These are phyloP conservation scores for Andricus curvator DNA, from an alignment of 2,888 invertebrate genomes.

Conservation along the genomic window DNA sequence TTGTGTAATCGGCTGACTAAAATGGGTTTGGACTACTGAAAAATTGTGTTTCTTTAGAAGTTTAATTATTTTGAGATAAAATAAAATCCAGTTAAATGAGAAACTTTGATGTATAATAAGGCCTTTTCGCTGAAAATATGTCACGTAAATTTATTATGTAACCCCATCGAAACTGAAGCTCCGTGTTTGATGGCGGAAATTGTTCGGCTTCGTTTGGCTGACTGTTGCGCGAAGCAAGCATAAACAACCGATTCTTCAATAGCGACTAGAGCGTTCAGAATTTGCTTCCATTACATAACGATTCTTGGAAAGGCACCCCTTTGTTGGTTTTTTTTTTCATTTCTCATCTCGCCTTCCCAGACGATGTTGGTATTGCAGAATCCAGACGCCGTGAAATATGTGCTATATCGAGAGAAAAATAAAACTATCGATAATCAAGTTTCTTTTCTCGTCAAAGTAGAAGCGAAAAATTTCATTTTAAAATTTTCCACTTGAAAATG, in stretches of 20 bases:
- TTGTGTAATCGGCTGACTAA: no score
- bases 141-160: not conserved
- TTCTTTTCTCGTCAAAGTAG: not conserved
- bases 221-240: constrained; percentile 58
- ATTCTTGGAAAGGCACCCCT: not conserved
- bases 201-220: not conserved
- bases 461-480: not conserved
- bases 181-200: not conserved
- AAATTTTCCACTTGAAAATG: not conserved
- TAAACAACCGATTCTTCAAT: constrained; percentile 42
- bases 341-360: constrained; percentile 8
- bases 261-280: not conserved
- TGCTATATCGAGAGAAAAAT: not conserved
- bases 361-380: not conserved
- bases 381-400: constrained; percentile 3
- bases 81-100: not conserved
- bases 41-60: not conserved
- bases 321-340: constrained; percentile 42
- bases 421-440: not conserved
- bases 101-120: not conserved
- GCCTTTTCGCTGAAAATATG: not conserved
- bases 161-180: no score
- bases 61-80: not conserved
- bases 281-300: constrained; percentile 6
- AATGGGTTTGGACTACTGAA: no score